Evolutionary conservation across 2,797 vertebrate species (phyloP), one percentile per base, ranked within the genome.

Genomic region (Delichon dasypus): DNA sequence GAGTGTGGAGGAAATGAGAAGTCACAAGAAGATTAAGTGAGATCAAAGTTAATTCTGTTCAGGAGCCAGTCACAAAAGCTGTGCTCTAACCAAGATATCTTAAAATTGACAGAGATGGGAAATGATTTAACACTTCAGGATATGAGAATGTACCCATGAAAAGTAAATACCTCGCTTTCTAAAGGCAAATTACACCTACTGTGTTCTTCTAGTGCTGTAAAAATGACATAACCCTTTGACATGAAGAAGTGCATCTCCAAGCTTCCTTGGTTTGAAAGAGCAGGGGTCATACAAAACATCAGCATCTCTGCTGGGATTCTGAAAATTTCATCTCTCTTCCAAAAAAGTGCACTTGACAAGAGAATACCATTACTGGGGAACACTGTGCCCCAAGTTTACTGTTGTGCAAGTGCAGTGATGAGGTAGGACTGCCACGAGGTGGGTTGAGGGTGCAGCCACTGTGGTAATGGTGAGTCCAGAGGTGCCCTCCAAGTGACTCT

Each of bases 371-470:
- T 62, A 68, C 71, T 79, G 17, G 55, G 34, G 51, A 18, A 8
- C 9, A 25, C 34, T 17, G 47, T 78, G 82, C 65, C 60, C 48
- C 5, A 65, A 44, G 70, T 66, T 90, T 83, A 68, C 60, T 2
- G 2, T 68, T 58, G 18, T 25, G 48, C 70, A 66, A 38, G 66
- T 14, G 20, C 21, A 2, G 55, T 55, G 92, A 85, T 61, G 5
- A 40, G 84, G 88, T 77, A 48, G 92, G 94, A 93, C 65, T 88
- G 72, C 74, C 36, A 1, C 0, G 2, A 73, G 36, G 47, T 26
- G 79, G 40, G 50, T 77, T 96, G 95, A 91, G n/a, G 87, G 62
- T 82, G 55, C 62, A 81, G 76, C 30, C 65, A n/a, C 80, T 20
- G 83, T n/a, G 65, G 50, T 57, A 87, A 74, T 13, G 50, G 72